Evolutionary conservation across 2,888 invertebrate species (phyloP).

Genomic region (Campopleginae sp.): DNA sequence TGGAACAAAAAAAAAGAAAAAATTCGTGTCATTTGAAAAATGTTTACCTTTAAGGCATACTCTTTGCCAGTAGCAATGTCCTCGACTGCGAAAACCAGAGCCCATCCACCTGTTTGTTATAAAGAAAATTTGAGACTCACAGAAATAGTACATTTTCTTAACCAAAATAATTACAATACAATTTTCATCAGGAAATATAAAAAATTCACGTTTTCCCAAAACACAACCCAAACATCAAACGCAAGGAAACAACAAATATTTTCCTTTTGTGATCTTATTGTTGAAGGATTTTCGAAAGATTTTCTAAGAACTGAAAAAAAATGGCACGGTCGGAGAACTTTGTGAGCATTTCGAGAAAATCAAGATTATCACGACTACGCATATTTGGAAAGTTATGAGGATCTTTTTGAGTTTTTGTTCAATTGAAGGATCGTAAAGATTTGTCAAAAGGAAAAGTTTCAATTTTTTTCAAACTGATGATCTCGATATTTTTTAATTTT

Average conservation of each 20-base stretch:
- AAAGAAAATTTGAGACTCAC: background rate
- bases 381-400: too few species aligned
- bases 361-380: background rate
- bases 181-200: background rate
- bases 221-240: background rate
- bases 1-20: too few species aligned
- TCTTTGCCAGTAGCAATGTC: slow-evolving; percentile 94
- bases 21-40: slow-evolving; percentile 10
- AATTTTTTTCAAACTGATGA: too few species aligned
- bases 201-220: background rate
- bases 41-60: slow-evolving; percentile 94
- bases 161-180: background rate
- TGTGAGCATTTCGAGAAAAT: background rate
- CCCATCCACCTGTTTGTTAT: slow-evolving; percentile 93
- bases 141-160: background rate
- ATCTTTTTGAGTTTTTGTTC: too few species aligned
- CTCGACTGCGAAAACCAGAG: slow-evolving; percentile 97
- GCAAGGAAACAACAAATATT: background rate
- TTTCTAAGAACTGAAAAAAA: background rate
- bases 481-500: too few species aligned
- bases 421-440: too few species aligned
- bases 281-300: background rate
- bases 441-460: too few species aligned
- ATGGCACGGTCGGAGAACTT: too few species aligned
- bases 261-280: too few species aligned